phyloP scores from a whole-genome alignment of 2,888 invertebrate species.

The Tortricodes alternella region DNA sequence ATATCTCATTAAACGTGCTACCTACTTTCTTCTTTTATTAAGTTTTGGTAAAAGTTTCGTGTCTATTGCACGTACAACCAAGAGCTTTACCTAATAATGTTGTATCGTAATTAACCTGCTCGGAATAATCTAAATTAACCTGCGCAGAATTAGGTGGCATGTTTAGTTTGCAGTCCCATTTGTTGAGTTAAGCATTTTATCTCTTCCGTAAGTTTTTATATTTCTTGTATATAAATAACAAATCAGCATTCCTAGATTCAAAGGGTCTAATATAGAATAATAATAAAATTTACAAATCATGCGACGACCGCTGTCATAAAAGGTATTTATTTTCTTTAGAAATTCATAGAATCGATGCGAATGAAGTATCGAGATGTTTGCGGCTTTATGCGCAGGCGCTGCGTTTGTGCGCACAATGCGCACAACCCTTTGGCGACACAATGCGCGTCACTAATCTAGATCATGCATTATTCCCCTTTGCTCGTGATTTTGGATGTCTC shows the following conservation, averaged over 20 bases:
- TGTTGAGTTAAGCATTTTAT: no score
- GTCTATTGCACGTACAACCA: not conserved
- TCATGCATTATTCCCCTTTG: slow-evolving; percentile 50
- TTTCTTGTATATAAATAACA: no score
- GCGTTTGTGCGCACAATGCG: slow-evolving; percentile 51
- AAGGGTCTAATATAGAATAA: slow-evolving; percentile 2
- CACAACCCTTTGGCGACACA: slow-evolving; percentile 70
- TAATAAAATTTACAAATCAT: slow-evolving; percentile 32
- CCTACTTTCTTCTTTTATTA: not conserved
- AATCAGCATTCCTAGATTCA: no score
- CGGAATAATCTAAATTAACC: no score
- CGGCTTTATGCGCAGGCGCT: slow-evolving; percentile 49
- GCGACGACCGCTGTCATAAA: slow-evolving; percentile 47
- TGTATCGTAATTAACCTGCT: no score
- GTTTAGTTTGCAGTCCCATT: no score
- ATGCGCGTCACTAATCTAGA: slow-evolving; percentile 70
- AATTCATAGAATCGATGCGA: slow-evolving; percentile 54
- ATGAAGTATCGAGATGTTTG: slow-evolving; percentile 50
- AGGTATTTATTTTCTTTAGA: slow-evolving; percentile 59
- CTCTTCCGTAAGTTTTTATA: no score
- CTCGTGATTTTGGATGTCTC: slow-evolving; percentile 49
- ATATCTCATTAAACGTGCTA: slow-evolving; percentile 21
- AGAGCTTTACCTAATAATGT: no score
- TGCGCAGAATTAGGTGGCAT: no score
- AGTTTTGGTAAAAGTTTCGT: not conserved